Evolutionary conservation across 2,797 vertebrate species (phyloP).

Genomic region (Hyperoplus lanceolatus): DNA sequence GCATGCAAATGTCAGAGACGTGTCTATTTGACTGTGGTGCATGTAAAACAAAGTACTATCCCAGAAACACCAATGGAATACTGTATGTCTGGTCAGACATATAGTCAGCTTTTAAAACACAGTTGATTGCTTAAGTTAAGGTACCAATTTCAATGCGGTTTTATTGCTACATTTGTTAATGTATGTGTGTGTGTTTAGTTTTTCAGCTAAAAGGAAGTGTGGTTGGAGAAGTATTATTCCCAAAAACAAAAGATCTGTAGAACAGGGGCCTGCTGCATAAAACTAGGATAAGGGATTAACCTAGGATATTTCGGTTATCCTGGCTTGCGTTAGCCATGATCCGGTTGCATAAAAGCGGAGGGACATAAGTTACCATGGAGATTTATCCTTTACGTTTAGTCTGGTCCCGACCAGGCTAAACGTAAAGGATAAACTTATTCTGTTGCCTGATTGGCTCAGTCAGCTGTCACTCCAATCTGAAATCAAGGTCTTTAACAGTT

Average conservation of each 20-base stretch:
- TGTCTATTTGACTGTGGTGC: not conserved
- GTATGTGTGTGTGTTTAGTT: conserved; percentile 3
- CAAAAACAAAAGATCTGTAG: not conserved
- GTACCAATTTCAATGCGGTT: not conserved
- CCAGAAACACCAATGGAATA: not conserved
- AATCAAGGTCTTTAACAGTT: no score
- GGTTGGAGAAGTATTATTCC: not conserved
- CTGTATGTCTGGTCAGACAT: not conserved
- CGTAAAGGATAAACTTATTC: no score
- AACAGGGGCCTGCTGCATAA: not conserved
- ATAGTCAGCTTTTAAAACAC: not conserved
- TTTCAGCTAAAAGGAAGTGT: conserved; percentile 5
- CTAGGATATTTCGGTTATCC: no score
- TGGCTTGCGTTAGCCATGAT: no score
- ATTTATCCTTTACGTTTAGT: no score
- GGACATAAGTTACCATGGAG: no score
- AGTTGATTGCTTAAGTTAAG: not conserved
- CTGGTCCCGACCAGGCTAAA: no score
- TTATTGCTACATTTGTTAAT: not conserved
- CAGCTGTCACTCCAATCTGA: no score
- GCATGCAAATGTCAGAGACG: conserved; percentile 9
- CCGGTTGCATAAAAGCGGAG: no score
- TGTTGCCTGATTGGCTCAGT: no score
- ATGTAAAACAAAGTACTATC: conserved; percentile 1
- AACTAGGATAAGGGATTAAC: no score